Evolutionary conservation across 2,113 vertebrate species (phyloP).

Genomic region (Lutjanus erythropterus): DNA sequence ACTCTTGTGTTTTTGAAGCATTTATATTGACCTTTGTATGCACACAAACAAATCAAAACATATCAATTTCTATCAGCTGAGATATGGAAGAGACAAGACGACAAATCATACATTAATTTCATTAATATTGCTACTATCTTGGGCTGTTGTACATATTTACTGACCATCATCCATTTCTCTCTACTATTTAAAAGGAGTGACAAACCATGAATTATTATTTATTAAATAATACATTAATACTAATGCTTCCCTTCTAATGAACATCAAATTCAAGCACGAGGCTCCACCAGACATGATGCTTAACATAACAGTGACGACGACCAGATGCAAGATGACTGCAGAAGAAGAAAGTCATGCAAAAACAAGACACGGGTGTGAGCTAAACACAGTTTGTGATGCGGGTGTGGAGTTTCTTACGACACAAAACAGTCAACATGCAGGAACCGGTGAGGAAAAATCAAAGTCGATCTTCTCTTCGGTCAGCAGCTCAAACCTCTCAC

Average conservation of each 20-base stretch:
- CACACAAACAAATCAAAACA: conserved; percentile 44
- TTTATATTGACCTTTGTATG: conserved; percentile 36
- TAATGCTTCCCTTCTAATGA: not conserved
- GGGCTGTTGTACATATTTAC: too few species aligned
- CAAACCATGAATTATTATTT: not conserved
- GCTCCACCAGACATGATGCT: not conserved
- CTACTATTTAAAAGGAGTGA: not conserved
- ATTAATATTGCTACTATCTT: conserved; percentile 6
- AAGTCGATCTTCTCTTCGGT: conserved; percentile 26
- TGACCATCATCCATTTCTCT: not conserved
- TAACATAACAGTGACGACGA: not conserved
- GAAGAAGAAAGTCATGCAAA: conserved; percentile 10
- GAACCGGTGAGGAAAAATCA: not conserved
- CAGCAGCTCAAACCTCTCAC: conserved; percentile 17
- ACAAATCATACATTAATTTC: not conserved
- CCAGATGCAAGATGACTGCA: conserved; percentile 13
- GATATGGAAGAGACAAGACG: not conserved
- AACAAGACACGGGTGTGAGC: not conserved
- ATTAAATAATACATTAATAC: conserved; percentile 12
- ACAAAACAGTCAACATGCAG: conserved; percentile 12
- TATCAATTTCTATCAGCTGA: not conserved
- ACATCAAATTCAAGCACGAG: not conserved
- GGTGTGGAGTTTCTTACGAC: conserved; percentile 5
- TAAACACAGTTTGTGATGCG: conserved; percentile 39
- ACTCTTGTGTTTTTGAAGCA: conserved; percentile 22